A percentile compares a stretch with the other conserved stretches of the same genome.
These are phyloP conservation scores for Lasius fuliginosus DNA, from an alignment of 2,888 invertebrate species.

Conservation along the genomic window DNA sequence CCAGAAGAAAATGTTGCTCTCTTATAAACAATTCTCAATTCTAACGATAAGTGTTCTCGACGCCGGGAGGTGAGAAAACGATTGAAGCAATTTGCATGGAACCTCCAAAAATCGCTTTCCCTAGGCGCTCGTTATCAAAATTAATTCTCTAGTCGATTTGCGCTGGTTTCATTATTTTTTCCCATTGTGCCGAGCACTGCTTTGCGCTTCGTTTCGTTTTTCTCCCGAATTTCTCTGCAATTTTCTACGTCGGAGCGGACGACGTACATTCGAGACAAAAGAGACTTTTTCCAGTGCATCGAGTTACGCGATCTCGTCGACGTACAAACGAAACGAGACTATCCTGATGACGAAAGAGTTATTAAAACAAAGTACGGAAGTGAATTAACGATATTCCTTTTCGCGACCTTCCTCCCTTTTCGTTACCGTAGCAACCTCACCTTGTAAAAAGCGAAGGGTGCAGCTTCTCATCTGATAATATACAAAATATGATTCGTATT, in stretches of 20 bases:
- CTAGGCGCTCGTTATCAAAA: slow-evolving; percentile 48
- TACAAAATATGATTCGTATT: slow-evolving; percentile 18
- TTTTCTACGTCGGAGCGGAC: slow-evolving; percentile 53
- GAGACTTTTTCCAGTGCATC: slow-evolving; percentile 63
- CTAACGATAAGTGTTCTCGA: slow-evolving; percentile 65
- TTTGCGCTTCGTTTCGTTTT: slow-evolving; percentile 44
- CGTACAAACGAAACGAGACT: slow-evolving; percentile 61
- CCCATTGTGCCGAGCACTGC: slow-evolving; percentile 36
- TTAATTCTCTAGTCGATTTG: slow-evolving; percentile 53
- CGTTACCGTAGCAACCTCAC: background rate
- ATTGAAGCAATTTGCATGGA: slow-evolving; percentile 56
- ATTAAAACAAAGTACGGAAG: slow-evolving; percentile 61
- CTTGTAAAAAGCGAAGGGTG: slow-evolving; percentile 12
- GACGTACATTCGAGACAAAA: slow-evolving; percentile 59
- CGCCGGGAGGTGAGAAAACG: slow-evolving; percentile 49
- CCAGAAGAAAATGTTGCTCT: too few relatives aligned
- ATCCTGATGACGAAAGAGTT: slow-evolving; percentile 58
- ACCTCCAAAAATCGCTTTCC: slow-evolving; percentile 49
- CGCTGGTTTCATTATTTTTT: slow-evolving; percentile 43
- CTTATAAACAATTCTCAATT: slow-evolving; percentile 19
- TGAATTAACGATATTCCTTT: slow-evolving; percentile 59
- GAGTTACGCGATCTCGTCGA: slow-evolving; percentile 62
- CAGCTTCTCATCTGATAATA: slow-evolving; percentile 1
- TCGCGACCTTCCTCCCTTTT: slow-evolving; percentile 40
- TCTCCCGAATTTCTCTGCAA: slow-evolving; percentile 51